Conservation (phyloP, 2,113 vertebrate genomes). For the Lophochroa leadbeateri region DNA sequence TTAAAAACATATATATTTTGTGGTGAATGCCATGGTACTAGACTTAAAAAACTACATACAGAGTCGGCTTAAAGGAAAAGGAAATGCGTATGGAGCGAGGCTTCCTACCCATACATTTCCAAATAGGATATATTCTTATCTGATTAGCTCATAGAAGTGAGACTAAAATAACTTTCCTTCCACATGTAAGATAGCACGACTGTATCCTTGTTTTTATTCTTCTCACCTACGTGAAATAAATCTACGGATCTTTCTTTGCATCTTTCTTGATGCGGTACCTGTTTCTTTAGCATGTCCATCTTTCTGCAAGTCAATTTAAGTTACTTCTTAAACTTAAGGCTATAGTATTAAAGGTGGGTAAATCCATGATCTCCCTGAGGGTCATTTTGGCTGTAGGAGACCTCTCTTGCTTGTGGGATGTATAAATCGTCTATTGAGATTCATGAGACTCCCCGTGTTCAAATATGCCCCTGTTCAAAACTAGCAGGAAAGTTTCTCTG, state of each 20-base stretch:
- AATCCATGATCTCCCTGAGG: background rate
- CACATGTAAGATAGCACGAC: background rate
- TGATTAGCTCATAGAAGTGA: background rate
- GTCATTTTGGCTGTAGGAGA: background rate
- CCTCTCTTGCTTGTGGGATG: background rate
- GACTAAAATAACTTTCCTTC: background rate
- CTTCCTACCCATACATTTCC: background rate
- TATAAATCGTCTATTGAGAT: background rate
- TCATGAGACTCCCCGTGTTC: background rate
- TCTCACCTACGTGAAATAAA: background rate
- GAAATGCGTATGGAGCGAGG: background rate
- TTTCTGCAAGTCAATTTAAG: background rate
- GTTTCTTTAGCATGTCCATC: background rate
- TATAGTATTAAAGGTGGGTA: background rate
- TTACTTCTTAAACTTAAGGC: background rate
- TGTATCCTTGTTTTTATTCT: background rate
- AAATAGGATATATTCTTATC: background rate
- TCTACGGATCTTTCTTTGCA: background rate
- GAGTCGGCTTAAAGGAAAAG: background rate
- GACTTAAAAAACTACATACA: background rate
- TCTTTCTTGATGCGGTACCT: background rate
- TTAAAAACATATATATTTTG: background rate
- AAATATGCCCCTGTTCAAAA: background rate
- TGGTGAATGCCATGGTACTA: background rate
- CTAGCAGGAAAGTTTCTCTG: background rate